Conservation (phyloP, 2,888 invertebrate genomes). For the Ischnura elegans region DNA sequence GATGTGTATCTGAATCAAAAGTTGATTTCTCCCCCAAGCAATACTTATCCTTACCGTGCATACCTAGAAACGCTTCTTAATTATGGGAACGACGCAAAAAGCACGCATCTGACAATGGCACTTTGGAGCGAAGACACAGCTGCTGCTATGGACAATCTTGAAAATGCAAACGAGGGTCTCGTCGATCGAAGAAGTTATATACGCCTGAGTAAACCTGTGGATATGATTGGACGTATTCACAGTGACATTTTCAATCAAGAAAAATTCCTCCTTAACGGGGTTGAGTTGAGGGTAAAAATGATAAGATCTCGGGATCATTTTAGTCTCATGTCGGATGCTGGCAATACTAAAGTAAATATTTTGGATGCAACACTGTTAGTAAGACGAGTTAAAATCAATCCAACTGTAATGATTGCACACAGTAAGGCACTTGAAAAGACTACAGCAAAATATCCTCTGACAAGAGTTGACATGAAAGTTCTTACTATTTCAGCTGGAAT, state of each 20-base stretch:
- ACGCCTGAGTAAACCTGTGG: neutral
- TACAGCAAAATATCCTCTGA: conserved; percentile 72
- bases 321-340: conserved; percentile 69
- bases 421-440: conserved; percentile 71
- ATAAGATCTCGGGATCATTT: conserved; percentile 71
- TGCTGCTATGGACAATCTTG: neutral
- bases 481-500: conserved; percentile 71
- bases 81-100: neutral
- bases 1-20: conserved; percentile 4
- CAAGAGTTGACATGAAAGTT: conserved; percentile 71
- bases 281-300: conserved; percentile 71
- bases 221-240: conserved; percentile 68
- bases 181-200: neutral
- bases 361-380: conserved; percentile 72
- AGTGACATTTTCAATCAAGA: too few species aligned
- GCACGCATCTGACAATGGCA: neutral
- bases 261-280: conserved; percentile 72
- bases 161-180: neutral
- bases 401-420: conserved; percentile 72
- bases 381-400: conserved; percentile 72
- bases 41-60: neutral
- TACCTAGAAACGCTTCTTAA: neutral
- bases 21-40: neutral
- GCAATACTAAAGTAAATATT: conserved; percentile 70
- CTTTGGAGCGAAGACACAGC: neutral